These are phyloP conservation scores for Leptopilina clavipes DNA, from an alignment of 1,140 invertebrate species.

Conservation along the genomic window DNA sequence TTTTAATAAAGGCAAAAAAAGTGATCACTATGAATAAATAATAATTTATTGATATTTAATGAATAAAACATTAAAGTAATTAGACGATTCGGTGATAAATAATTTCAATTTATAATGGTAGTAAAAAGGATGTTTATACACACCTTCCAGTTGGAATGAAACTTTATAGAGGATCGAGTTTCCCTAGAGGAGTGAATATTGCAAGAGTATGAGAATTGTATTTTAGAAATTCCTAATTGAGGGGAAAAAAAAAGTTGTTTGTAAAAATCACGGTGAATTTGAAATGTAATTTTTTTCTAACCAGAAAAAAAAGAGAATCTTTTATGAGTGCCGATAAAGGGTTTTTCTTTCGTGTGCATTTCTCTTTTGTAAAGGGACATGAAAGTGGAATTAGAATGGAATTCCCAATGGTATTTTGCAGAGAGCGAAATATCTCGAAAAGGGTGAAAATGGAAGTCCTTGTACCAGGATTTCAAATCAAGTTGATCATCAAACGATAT, in stretches of 20 bases:
- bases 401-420: conserved; percentile 9
- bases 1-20: too few species aligned
- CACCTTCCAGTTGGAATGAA: not conserved
- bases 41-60: too few species aligned
- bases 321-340: conserved; percentile 15
- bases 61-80: not conserved
- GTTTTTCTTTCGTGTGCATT: conserved; percentile 10
- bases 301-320: not conserved
- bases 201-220: not conserved
- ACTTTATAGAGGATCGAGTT: not conserved
- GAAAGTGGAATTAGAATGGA: conserved; percentile 30
- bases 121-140: not conserved
- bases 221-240: not conserved
- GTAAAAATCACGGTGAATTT: conserved; percentile 3
- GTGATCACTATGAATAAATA: too few species aligned
- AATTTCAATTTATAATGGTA: not conserved
- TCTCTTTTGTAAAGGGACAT: conserved; percentile 14
- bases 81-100: not conserved
- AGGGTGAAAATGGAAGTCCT: not conserved
- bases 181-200: not conserved
- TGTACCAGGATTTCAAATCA: not conserved
- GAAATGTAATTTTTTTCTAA: not conserved
- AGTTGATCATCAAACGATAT: conserved; percentile 26
- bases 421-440: conserved; percentile 5
- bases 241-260: not conserved